These are phyloP conservation scores for Stenchaetothrips biformis DNA, from an alignment of 2,888 invertebrate genomes.

Conservation along the genomic window DNA sequence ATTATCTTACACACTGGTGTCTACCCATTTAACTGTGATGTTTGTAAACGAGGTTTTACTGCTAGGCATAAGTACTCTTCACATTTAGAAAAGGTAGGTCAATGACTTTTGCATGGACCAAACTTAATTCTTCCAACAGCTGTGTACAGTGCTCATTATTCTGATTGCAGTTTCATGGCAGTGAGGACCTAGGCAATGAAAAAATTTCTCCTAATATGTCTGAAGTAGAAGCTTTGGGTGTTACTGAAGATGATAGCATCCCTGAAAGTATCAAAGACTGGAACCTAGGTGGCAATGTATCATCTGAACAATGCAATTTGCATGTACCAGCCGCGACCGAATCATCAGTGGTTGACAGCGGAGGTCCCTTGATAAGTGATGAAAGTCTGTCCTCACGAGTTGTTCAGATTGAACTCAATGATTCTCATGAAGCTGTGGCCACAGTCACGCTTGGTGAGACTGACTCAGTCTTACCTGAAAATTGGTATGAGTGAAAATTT, in stretches of 20 bases:
- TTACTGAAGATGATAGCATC: not conserved
- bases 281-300: not conserved
- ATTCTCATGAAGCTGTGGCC: not conserved
- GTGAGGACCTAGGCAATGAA: not conserved
- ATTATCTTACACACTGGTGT: slow-evolving; percentile 41
- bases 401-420: not conserved
- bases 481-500: not conserved
- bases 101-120: not conserved
- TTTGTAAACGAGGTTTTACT: slow-evolving; percentile 37
- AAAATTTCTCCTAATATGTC: not conserved
- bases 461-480: not conserved
- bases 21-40: slow-evolving; percentile 37
- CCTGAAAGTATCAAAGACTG: not conserved
- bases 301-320: not conserved
- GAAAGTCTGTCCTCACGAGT: not conserved
- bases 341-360: not conserved
- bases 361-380: slow-evolving; percentile 1
- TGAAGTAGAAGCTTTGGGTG: not conserved
- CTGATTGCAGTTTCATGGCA: not conserved
- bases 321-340: not conserved
- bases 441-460: not conserved
- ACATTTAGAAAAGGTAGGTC: not conserved
- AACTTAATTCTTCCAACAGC: not conserved
- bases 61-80: not conserved
- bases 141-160: not conserved